Conservation (phyloP, 2,113 vertebrate species). For the Asarcornis scutulata region DNA sequence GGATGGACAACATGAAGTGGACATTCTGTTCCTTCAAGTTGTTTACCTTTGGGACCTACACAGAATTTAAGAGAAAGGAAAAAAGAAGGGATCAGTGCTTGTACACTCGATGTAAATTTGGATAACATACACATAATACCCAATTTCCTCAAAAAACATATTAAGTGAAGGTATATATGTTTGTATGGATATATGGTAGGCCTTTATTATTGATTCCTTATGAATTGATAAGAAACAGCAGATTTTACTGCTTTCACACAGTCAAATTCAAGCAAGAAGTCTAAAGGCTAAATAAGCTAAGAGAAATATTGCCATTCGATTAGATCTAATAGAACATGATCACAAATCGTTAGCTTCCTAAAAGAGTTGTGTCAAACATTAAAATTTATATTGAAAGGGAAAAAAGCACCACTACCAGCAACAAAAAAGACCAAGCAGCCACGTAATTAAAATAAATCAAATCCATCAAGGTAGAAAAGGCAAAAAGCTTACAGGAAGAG, state of each 20-base stretch:
- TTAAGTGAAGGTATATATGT: neutral
- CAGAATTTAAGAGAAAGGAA: neutral
- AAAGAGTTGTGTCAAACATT: neutral
- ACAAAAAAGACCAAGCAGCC: too few species aligned
- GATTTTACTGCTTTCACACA: neutral
- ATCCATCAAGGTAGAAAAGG: neutral
- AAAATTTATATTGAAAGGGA: neutral
- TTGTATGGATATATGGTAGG: neutral
- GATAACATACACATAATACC: too few species aligned
- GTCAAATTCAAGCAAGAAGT: neutral
- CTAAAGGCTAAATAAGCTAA: neutral
- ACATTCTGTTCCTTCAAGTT: constrained; percentile 97
- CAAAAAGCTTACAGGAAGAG: neutral
- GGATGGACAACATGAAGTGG: constrained; percentile 98
- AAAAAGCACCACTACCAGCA: neutral
- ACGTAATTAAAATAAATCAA: neutral
- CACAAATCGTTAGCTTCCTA: neutral
- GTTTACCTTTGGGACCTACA: constrained; percentile 97
- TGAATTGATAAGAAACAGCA: neutral
- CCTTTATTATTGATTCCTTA: neutral
- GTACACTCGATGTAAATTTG: neutral
- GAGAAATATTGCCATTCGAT: neutral
- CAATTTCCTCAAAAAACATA: neutral
- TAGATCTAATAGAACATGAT: neutral
- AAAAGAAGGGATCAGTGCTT: neutral